Base-by-base conservation (phyloP, 2,888 invertebrate species). In the Parnassius smintheus region DNA sequence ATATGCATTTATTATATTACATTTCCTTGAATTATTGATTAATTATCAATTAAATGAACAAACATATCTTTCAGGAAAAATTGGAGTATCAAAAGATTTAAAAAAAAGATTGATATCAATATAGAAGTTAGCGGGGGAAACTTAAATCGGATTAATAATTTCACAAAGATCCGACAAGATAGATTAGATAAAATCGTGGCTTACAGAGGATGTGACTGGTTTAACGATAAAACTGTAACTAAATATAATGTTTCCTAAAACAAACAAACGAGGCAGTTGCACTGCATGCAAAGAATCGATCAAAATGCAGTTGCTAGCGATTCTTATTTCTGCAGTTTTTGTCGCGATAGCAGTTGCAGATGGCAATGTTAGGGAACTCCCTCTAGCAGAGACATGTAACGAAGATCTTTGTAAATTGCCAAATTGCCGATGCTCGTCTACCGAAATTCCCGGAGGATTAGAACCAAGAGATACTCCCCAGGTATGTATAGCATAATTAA, bases 401-500 rank as follows among this genome's bases (percentile, higher is more conserved):
- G 56, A 69, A n/a, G 69, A 70, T 42, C 68, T 70, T 22, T 93
- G 93, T 70, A 71, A 78, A 54, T 74, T 87, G 22, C 93, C 93
- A 2, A 69, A 80, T 61, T 93, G 93, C 70, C 78, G 84, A 55
- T 93, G 93, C 70, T 81, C 88, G 2, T 73, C 77, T 4, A 76
- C 78, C 0, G 71, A 74, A 4, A 84, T 88, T 62, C 92, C 92
- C 18, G 87, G 80, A 58, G 75, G 72, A 2, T 72, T 92, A 45
- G 59, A 68, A 11, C 62, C 74, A 1, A 68, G 73, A 10, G 72
- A 88, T 58, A 86, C 85, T 25, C 93, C 92, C n/a, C 92, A 92
- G 81, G 91, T 91, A 66, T 18, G 7, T 49, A 49, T 7, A 49
- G 9, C 35, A 35, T 35, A 35, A 35, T 7, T 7, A 35, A 35